Evolutionary conservation across 2,113 vertebrate genomes (phyloP), one percentile per base, ranked within the genome.

Genomic region (Nerophis ophidion): DNA sequence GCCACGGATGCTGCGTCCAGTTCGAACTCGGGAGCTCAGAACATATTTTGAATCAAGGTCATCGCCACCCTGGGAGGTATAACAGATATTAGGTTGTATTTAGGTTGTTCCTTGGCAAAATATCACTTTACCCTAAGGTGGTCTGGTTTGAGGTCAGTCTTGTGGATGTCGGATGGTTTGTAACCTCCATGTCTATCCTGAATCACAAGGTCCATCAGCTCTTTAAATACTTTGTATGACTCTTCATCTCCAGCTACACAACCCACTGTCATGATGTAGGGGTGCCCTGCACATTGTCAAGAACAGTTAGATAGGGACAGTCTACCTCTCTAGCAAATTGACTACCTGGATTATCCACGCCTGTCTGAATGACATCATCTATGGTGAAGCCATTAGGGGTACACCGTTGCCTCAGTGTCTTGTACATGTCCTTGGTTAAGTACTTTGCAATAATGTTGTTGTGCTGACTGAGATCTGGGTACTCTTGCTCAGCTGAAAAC

Each of bases 151-250:
- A 56, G 54, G 54, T 56, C 38, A 12, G 54, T 56, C 38, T 56
- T 56, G 38, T 56, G 54, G 36, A 56, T 56, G 7, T 56, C 54
- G 42, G 6, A 12, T 13, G 54, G 36, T 56, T 56, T 56, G 54
- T 56, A 56, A 17, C 54, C 54, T 56, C 36, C 36, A 44, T 56
- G 54, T 56, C 54, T 17, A 11, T 42, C 54, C 38, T 56, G 35
- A 56, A 56, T 56, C 54, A 56, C 54, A 56, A 19, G 54, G 54
- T 56, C 54, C 54, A 56, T 56, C 38, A 56, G 19, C 36, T 42
- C 16, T 56, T 42, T 56, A 38, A 56, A 56, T n/a, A 56, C 36
- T 1, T 19, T 13, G 54, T 56, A 56, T 4, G 54, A 56, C 35
- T 56, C 54, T 38, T 56, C 54, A 19, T 56, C 54, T 56, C 54